phyloP scores from a whole-genome alignment of 2,113 vertebrate genomes.

The Oncorhynchus clarkii region DNA sequence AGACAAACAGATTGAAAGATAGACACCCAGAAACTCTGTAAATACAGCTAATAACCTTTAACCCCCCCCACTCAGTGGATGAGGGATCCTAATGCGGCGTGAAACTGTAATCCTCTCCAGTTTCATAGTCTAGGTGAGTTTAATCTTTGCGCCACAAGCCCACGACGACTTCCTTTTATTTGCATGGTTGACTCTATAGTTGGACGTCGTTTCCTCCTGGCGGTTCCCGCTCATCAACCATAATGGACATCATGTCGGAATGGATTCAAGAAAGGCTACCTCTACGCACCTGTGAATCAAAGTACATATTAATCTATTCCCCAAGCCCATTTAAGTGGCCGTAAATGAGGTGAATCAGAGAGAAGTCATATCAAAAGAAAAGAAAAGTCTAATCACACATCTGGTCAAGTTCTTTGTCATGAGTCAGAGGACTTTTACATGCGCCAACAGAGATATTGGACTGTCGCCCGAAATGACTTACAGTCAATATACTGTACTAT shows the following conservation, averaged over 20 bases:
- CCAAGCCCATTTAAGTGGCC: conserved; percentile 7
- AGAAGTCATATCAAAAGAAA: background rate
- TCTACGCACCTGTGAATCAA: conserved; percentile 37
- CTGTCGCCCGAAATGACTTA: too few relatives aligned
- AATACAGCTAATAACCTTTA: too few relatives aligned
- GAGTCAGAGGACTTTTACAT: too few relatives aligned
- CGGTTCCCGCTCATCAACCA: conserved; percentile 45
- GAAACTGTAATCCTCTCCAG: too few relatives aligned
- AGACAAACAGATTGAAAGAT: too few relatives aligned
- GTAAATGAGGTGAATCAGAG: background rate
- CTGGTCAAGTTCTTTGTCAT: background rate
- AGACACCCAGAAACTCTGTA: too few relatives aligned
- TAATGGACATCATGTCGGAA: conserved; percentile 49
- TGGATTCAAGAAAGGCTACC: conserved; percentile 45
- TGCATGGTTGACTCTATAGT: conserved; percentile 35
- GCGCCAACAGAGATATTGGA: too few relatives aligned
- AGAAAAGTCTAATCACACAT: background rate
- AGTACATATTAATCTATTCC: conserved; percentile 33
- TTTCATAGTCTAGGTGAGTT: too few relatives aligned
- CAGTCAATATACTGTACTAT: too few relatives aligned
- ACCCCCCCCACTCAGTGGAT: too few relatives aligned
- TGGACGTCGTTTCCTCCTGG: conserved; percentile 31
- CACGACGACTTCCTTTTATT: background rate
- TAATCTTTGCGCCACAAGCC: too few relatives aligned
- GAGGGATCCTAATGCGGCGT: too few relatives aligned